These are phyloP conservation scores for Stenotaenia linearis DNA, from an alignment of 2,888 invertebrate species.

Conservation along the genomic window DNA sequence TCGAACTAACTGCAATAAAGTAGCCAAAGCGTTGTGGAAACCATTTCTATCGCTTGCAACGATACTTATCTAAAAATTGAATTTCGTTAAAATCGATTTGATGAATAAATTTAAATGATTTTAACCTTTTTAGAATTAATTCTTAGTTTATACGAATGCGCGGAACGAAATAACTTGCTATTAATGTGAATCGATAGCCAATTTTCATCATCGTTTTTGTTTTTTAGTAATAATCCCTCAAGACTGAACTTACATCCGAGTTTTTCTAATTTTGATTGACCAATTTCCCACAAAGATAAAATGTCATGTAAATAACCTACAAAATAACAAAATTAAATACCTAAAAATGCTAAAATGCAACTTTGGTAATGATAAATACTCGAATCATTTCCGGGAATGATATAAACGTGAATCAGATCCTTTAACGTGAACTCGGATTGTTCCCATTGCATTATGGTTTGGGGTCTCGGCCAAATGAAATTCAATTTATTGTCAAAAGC, in stretches of 20 bases:
- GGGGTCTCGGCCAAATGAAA: neutral
- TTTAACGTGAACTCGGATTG: neutral
- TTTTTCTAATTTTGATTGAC: neutral
- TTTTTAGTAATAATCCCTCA: neutral
- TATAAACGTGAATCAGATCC: neutral
- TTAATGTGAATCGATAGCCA: neutral
- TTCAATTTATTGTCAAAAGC: neutral
- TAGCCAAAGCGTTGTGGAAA: neutral
- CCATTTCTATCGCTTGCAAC: neutral
- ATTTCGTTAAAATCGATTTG: neutral
- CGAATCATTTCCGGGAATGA: neutral
- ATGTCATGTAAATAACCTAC: neutral
- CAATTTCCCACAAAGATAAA: neutral
- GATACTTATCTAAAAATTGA: neutral
- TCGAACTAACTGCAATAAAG: neutral
- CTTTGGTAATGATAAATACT: neutral
- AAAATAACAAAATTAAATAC: neutral
- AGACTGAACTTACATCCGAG: neutral
- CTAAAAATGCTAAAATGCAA: neutral
- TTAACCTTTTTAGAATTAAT: neutral
- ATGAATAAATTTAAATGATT: neutral
- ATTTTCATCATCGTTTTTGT: neutral
- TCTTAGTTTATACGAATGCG: neutral
- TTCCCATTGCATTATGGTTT: neutral
- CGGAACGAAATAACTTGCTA: neutral